Percentiles rank a stretch among this genome's conserved stretches.
phyloP scores from a whole-genome alignment of 2,797 vertebrate species.

The Molothrus aeneus region DNA sequence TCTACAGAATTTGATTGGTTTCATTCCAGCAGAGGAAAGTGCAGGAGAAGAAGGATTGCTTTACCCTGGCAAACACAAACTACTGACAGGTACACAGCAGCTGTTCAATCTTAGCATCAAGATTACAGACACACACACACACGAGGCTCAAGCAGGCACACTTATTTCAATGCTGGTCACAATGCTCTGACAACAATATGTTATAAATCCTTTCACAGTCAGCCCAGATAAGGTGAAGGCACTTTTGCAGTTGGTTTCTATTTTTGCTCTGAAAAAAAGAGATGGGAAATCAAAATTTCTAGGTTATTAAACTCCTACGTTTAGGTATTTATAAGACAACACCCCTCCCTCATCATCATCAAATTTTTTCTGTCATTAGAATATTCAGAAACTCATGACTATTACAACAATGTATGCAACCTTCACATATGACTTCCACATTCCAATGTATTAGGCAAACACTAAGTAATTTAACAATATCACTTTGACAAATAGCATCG shows the following conservation, averaged over 20 bases:
- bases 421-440: not conserved
- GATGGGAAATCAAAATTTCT: not conserved
- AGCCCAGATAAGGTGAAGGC: constrained; percentile 19
- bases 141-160: constrained; percentile 3
- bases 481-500: not conserved
- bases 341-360: rapidly evolving
- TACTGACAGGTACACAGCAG: constrained; percentile 47
- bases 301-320: not conserved
- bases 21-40: constrained; percentile 15
- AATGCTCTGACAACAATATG: constrained; percentile 47
- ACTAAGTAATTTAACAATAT: not conserved
- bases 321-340: not conserved
- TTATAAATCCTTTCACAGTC: constrained; percentile 35
- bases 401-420: not conserved
- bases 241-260: constrained; percentile 6
- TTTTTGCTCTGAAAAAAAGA: not conserved
- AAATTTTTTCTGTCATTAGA: not conserved
- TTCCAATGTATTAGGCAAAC: not conserved
- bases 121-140: not conserved
- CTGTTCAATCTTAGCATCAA: constrained; percentile 49
- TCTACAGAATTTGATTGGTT: not conserved
- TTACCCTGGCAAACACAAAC: not conserved
- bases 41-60: constrained; percentile 4
- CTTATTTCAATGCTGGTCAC: constrained; percentile 51
- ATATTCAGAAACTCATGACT: not conserved